These are phyloP conservation scores for Acronicta leporina DNA, from an alignment of 2,888 invertebrate species.

Conservation along the genomic window DNA sequence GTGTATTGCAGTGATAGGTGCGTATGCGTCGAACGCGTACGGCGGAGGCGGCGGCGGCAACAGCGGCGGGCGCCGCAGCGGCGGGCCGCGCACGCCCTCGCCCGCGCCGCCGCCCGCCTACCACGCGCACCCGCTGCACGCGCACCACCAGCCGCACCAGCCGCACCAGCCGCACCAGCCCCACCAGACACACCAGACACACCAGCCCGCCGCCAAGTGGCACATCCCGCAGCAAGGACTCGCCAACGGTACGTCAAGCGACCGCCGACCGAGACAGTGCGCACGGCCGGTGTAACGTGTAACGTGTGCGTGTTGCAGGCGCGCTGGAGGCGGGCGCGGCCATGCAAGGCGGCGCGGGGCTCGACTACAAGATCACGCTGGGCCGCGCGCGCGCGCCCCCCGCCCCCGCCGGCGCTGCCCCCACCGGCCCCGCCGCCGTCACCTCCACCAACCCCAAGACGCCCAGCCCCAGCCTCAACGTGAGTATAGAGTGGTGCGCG, in stretches of 20 bases:
- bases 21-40: slow-evolving; percentile 66
- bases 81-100: slow-evolving; percentile 84
- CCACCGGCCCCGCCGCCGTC: slow-evolving; percentile 79
- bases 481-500: slow-evolving; percentile 61
- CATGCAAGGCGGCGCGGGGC: slow-evolving; percentile 62
- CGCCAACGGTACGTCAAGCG: slow-evolving; percentile 73
- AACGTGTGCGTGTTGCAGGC: slow-evolving; percentile 41
- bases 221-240: slow-evolving; percentile 91
- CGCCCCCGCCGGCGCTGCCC: slow-evolving; percentile 10
- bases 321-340: slow-evolving; percentile 58
- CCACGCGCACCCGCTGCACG: slow-evolving; percentile 56
- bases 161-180: slow-evolving; percentile 52
- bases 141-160: slow-evolving; percentile 54
- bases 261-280: background rate
- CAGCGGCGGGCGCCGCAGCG: slow-evolving; percentile 71
- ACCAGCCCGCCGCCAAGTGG: slow-evolving; percentile 91
- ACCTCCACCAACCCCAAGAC: slow-evolving; percentile 96
- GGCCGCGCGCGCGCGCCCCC: slow-evolving; percentile 69
- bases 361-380: slow-evolving; percentile 92
- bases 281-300: background rate
- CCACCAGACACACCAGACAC: slow-evolving; percentile 55
- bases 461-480: slow-evolving; percentile 93
- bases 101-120: slow-evolving; percentile 79
- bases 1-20: slow-evolving; percentile 73
- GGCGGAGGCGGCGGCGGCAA: slow-evolving; percentile 48